A percentile compares a stretch with the other conserved stretches of the same genome.
phyloP scores from a whole-genome alignment of 2,888 invertebrate species.

The Drosophila ezoana region DNA sequence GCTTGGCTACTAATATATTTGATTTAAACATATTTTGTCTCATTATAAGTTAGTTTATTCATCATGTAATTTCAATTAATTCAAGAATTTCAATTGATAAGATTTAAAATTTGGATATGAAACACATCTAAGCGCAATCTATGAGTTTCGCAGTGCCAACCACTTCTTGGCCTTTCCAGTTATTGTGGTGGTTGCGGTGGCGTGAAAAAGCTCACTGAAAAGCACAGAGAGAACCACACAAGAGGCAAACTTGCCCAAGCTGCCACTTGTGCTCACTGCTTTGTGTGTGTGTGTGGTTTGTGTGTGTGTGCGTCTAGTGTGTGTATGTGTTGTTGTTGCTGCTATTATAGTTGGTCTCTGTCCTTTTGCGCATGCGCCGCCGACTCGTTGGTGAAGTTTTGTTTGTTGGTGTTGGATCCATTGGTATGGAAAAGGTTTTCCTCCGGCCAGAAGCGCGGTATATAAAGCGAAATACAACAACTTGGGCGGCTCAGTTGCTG shows the following conservation, averaged over 20 bases:
- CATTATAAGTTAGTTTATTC: neutral
- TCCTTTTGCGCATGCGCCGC: slow-evolving; percentile 62
- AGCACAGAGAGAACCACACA: slow-evolving; percentile 59
- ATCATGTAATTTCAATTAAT: neutral
- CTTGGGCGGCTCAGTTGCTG: slow-evolving; percentile 79
- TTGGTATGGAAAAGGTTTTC: slow-evolving; percentile 75
- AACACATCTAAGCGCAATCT: neutral
- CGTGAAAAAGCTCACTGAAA: slow-evolving; percentile 48
- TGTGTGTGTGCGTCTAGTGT: slow-evolving; percentile 1
- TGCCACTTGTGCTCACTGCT: slow-evolving; percentile 25
- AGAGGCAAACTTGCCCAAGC: slow-evolving; percentile 44
- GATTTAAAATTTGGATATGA: neutral
- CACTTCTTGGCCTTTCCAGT: slow-evolving; percentile 46
- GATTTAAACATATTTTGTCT: too few species aligned
- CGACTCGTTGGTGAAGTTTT: slow-evolving; percentile 74
- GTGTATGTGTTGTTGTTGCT: slow-evolving; percentile 15
- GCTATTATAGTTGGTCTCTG: slow-evolving; percentile 30
- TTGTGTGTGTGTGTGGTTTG: slow-evolving; percentile 5
- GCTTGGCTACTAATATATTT: too few species aligned
- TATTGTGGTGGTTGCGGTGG: slow-evolving; percentile 22
- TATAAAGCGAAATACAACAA: slow-evolving; percentile 79
- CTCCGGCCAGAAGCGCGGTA: slow-evolving; percentile 60
- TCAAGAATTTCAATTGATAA: neutral
- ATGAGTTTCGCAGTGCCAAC: neutral
- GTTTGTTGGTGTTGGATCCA: slow-evolving; percentile 45